Percentiles rank a stretch among this genome's conserved stretches.
These are phyloP conservation scores for Zapornia atra DNA, from an alignment of 2,113 vertebrate species.

Conservation along the genomic window DNA sequence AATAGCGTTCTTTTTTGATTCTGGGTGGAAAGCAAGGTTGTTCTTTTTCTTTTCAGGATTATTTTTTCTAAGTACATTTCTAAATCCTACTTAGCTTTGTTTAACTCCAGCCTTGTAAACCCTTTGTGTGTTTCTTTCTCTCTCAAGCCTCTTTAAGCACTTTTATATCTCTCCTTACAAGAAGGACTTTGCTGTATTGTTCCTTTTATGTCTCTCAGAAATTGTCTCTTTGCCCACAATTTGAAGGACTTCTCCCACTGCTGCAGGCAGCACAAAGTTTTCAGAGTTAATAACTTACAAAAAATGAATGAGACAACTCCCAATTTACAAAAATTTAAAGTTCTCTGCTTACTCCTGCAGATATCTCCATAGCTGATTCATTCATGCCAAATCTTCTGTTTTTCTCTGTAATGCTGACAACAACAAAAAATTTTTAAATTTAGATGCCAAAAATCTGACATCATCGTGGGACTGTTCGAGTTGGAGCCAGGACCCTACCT, in stretches of 20 bases:
- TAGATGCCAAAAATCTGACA: neutral
- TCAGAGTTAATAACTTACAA: neutral
- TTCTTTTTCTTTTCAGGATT: conserved; percentile 25
- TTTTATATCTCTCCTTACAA: neutral
- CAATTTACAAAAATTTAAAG: neutral
- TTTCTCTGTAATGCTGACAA: neutral
- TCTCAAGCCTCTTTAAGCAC: neutral
- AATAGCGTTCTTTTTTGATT: conserved; percentile 30
- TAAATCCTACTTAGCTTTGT: conserved; percentile 26
- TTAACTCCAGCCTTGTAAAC: conserved; percentile 15
- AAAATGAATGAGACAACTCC: conserved; percentile 9
- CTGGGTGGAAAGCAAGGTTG: conserved; percentile 24
- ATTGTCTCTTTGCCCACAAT: neutral
- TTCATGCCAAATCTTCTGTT: neutral
- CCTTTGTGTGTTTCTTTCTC: neutral
- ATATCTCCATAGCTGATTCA: neutral
- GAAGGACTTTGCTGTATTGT: neutral
- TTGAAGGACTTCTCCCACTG: neutral
- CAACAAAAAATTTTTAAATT: neutral
- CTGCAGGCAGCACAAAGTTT: neutral
- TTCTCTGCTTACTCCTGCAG: conserved; percentile 18
- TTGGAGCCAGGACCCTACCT: neutral
- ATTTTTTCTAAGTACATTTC: conserved; percentile 28
- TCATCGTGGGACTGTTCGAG: neutral
- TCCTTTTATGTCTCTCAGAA: neutral